Base-by-base conservation (phyloP, 2,113 vertebrate genomes). In the Monopterus albus region DNA sequence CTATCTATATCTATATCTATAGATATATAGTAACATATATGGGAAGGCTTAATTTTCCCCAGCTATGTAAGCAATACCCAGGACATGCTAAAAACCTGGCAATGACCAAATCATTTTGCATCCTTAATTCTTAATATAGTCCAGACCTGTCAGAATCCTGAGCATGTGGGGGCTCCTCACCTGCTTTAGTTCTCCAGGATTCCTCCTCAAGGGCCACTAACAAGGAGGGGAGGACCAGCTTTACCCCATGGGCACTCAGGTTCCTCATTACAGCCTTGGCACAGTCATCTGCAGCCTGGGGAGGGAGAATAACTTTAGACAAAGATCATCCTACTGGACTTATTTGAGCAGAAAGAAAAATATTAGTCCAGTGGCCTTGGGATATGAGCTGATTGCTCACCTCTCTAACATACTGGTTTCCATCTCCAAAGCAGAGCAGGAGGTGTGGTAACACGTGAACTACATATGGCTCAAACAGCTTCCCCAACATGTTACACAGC, bases 221-320 rank as follows among this genome's bases (percentile, higher is more conserved):
- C 66, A 99, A 91, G 0, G 98, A 99, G 1, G 97, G 98, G 49
- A 99, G 93, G 46, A 99, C 98, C 84, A 99, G 92, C 90, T 99
- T 99, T 81, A 99, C 98, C 0, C 98, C 98, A 0, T 99, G 98
- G 82, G 98, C 97, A 72, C 98, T 99, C 77, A 99, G 84, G 89
- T 99, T 99, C 80, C 96, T 96, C 98, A 99, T 99, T 83, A 99
- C 98, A 0, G 97, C 97, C 80, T 98, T 99, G 84, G 98, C 98
- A 91, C 97, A 99, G 79, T 99, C 98, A 88, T 99, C 98, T 88
- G 98, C 97, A 77, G 98, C 98, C 98, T 99, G 82, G 29, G 8
- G 18, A 9, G 63, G 23, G 35, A 31, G 35, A 8, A n/a, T n/a
- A n/a, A n/a, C n/a, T n/a, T n/a, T n/a, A 35, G 10, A 26, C 21